Conservation (phyloP, 2,113 vertebrate species). For the Cyrtonyx montezumae region DNA sequence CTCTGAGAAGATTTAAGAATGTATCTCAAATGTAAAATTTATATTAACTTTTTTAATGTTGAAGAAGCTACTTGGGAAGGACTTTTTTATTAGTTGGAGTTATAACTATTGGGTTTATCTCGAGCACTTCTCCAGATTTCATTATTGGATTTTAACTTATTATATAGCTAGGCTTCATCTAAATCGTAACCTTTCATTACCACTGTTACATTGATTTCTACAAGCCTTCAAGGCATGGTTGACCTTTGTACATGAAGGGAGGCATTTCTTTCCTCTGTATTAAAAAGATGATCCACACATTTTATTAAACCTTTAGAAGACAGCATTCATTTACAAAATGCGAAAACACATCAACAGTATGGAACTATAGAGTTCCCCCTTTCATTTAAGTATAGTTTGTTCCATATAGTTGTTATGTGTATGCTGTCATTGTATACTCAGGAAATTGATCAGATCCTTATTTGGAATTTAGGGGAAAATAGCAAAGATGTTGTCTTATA, state of each 20-base stretch:
- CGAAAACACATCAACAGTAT: not conserved
- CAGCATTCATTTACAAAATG: not conserved
- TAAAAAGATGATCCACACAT: conserved; percentile 9
- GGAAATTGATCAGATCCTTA: not conserved
- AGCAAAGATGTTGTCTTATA: not conserved
- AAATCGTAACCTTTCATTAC: conserved; percentile 70
- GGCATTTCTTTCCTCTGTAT: conserved; percentile 43
- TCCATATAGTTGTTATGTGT: not conserved
- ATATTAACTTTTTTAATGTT: conserved; percentile 37
- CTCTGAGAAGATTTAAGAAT: conserved; percentile 19
- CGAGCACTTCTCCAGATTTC: conserved; percentile 49
- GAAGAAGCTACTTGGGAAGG: conserved; percentile 39
- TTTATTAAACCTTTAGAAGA: conserved; percentile 48
- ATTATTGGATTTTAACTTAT: conserved; percentile 61
- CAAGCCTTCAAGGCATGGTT: conserved; percentile 43
- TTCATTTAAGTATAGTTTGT: not conserved
- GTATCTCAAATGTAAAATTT: conserved; percentile 34
- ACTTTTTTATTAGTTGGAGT: conserved; percentile 46
- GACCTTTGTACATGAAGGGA: conserved; percentile 59
- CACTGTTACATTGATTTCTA: conserved; percentile 53
- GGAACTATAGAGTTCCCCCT: not conserved
- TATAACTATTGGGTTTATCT: conserved; percentile 58
- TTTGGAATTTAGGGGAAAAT: not conserved
- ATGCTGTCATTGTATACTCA: not conserved
- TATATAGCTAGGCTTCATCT: conserved; percentile 45